Conservation (phyloP, 2,888 invertebrate genomes). For the Kryphioiulus occultus region DNA sequence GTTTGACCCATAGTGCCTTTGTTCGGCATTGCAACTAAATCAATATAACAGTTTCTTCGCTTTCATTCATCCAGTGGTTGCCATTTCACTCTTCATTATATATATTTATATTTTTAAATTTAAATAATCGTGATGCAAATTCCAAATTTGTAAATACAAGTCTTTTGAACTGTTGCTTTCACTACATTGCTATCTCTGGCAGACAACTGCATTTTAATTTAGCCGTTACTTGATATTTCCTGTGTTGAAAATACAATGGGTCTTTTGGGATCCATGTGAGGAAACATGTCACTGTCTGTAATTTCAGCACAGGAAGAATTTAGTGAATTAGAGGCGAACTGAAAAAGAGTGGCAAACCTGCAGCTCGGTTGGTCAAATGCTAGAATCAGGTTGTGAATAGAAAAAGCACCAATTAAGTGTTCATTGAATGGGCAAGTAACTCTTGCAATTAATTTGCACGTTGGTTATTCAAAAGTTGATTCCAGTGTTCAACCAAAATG, state of each 20-base stretch:
- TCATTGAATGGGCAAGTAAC: no score
- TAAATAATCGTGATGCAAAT: not conserved
- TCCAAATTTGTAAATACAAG: not conserved
- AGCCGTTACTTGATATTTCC: not conserved
- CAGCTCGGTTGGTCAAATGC: not conserved
- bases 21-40: not conserved
- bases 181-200: not conserved
- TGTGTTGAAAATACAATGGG: not conserved
- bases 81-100: not conserved
- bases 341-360: not conserved
- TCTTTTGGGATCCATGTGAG: not conserved
- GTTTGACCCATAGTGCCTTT: not conserved
- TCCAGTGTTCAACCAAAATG: not conserved
- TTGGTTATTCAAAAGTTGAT: not conserved
- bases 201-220: not conserved
- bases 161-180: not conserved
- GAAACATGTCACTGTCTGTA: not conserved
- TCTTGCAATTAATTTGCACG: not conserved
- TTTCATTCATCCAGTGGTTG: not conserved
- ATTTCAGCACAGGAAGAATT: not conserved
- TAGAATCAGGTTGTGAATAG: not conserved
- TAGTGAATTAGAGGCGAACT: not conserved
- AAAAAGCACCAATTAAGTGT: not conserved
- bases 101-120: not conserved
- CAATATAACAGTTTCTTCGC: not conserved